Evolutionary conservation across 2,797 vertebrate genomes (phyloP), one percentile per base, ranked within the genome.

Genomic region (Gymnopithys bicolor): DNA sequence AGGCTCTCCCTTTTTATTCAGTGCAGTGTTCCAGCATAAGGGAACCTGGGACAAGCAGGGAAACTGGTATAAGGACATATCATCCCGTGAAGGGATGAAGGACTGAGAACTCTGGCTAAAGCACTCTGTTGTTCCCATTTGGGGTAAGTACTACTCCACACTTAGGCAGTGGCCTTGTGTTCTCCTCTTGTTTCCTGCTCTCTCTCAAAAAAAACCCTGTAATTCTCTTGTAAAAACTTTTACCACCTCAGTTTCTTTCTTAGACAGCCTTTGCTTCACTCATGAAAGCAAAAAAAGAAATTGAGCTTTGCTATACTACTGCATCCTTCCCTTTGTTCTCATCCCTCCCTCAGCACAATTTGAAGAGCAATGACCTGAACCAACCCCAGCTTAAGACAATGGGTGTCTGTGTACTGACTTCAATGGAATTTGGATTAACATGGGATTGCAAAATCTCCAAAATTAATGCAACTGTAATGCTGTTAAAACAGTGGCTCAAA

Each of bases 401-500:
- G 74, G 74, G 70, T 76, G 77, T 77, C 94, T 94, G 56, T 75
- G 41, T 62, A 90, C 76, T 80, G 87, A 88, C 91, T 95, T 87
- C 83, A 84, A 21, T 28, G 70, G 91, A 86, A 96, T 94, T 84
- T 92, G 85, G 89, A 96, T 96, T 97, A 97, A 93, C 62, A 71
- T 55, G 52, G 88, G 90, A 94, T 94, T 95, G 88, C 37, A 94
- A 90, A 91, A 84, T 53, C 90, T 94, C 83, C 52, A 77, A 93
- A 91, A 97, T 90, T 88, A 93, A 94, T 96, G 71, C 74, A 93
- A 58, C 87, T 45, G 13, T 94, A 96, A 94, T 94, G 85, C 93
- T 96, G 87, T 94, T 95, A 96, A 95, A 95, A 84, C 91, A 93
- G 67, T 58, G 49, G 78, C 83, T 91, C 21, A 43, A 78, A 90